Conservation (phyloP, 2,113 vertebrate species). For the Psittacara wagleri region DNA sequence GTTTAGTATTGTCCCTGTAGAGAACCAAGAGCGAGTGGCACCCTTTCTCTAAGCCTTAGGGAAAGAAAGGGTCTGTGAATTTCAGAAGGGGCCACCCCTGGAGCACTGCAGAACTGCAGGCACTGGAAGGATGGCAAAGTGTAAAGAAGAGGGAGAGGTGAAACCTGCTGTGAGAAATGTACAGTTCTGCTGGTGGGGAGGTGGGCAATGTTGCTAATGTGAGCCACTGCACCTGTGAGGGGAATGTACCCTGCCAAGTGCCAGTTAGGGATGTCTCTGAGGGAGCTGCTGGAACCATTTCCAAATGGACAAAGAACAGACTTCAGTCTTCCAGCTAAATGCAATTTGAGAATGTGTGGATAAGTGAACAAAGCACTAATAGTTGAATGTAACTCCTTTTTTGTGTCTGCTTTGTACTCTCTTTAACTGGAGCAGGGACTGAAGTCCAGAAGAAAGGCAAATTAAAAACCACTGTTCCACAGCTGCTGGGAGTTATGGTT, state of each 20-base stretch:
- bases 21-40: neutral
- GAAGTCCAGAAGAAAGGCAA: neutral
- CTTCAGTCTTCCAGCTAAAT: neutral
- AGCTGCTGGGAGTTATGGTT: rapidly evolving
- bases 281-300: neutral
- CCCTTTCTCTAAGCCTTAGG: neutral
- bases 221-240: rapidly evolving
- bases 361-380: neutral
- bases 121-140: neutral
- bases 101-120: neutral
- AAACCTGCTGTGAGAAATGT: neutral
- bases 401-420: neutral
- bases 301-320: neutral
- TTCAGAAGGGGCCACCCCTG: neutral
- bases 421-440: neutral
- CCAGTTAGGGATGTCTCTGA: neutral
- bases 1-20: rapidly evolving
- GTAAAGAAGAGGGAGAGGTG: neutral
- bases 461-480: neutral
- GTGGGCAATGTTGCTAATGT: neutral
- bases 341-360: neutral
- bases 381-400: neutral
- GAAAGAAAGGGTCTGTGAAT: neutral
- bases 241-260: rapidly evolving
- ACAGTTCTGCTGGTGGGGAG: neutral